A percentile compares a stretch with the other conserved stretches of the same genome.
phyloP scores from a whole-genome alignment of 2,113 vertebrate genomes.

The Epinephelus cyanopodus region DNA sequence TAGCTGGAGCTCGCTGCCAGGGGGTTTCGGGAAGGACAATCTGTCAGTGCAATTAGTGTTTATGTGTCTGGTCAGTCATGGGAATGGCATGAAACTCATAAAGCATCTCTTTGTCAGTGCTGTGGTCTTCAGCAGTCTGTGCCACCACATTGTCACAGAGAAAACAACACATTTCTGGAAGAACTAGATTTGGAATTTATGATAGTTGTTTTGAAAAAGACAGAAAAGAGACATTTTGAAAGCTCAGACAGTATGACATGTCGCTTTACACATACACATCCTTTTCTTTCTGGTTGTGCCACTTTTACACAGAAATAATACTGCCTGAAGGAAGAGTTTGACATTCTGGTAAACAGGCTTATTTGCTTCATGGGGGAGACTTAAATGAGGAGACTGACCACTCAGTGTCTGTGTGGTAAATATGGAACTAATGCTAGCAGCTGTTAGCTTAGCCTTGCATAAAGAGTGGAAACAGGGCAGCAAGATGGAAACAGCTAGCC shows the following conservation, averaged over 20 bases:
- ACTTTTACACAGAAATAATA: conserved; percentile 24
- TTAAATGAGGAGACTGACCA: neutral
- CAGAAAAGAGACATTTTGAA: conserved; percentile 7
- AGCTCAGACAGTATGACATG: conserved; percentile 23
- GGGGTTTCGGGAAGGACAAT: conserved; percentile 43
- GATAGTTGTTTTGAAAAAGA: neutral
- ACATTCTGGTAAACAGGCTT: conserved; percentile 13
- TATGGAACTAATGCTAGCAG: neutral
- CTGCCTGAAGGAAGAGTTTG: neutral
- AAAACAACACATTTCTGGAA: conserved; percentile 13
- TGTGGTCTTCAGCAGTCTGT: conserved; percentile 41
- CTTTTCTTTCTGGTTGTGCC: neutral
- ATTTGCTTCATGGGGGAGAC: neutral
- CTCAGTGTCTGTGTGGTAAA: neutral
- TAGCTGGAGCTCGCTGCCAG: conserved; percentile 49
- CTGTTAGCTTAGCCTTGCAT: neutral
- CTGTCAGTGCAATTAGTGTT: conserved; percentile 73
- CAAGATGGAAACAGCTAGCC: neutral
- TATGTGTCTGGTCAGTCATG: conserved; percentile 64
- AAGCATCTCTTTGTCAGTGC: conserved; percentile 61
- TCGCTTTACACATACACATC: conserved; percentile 14
- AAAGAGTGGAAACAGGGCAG: neutral
- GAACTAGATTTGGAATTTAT: neutral
- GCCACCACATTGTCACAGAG: conserved; percentile 21
- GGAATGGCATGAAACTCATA: conserved; percentile 68